phyloP scores from a whole-genome alignment of 2,113 vertebrate species.

The Saiga tatarica region DNA sequence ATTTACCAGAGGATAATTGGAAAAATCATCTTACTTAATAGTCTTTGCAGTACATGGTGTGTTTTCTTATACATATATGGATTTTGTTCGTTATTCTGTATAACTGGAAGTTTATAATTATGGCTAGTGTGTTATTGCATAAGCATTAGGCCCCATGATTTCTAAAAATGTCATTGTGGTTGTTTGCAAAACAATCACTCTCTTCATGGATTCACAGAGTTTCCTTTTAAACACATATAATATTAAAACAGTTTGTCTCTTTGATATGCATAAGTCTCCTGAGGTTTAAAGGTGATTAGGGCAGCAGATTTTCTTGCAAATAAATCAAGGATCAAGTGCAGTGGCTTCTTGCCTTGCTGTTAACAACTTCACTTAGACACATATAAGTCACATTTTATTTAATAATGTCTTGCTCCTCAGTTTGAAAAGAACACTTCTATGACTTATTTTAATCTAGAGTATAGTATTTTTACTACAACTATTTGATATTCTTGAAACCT shows the following conservation, averaged over 20 bases:
- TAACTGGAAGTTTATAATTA: background rate
- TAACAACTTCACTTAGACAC: constrained; percentile 28
- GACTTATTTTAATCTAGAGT: background rate
- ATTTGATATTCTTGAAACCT: background rate
- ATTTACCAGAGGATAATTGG: background rate
- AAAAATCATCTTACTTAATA: background rate
- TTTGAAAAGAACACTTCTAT: background rate
- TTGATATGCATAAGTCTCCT: constrained; percentile 3
- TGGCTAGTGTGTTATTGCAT: background rate
- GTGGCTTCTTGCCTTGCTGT: background rate
- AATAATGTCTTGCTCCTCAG: background rate
- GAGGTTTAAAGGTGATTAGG: constrained; percentile 25
- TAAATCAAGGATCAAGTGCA: constrained; percentile 54
- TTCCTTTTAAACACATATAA: constrained; percentile 3
- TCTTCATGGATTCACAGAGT: background rate
- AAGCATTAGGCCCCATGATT: background rate
- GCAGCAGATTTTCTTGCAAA: constrained; percentile 51
- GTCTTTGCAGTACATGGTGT: background rate
- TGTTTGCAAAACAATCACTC: background rate
- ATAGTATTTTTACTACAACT: background rate
- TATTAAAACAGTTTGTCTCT: constrained; percentile 44
- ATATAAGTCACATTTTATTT: constrained; percentile 3
- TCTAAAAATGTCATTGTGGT: background rate
- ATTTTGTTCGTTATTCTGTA: background rate
- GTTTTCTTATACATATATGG: background rate